Base-by-base conservation (phyloP, 2,888 invertebrate species). In the Geophilus truncorum region DNA sequence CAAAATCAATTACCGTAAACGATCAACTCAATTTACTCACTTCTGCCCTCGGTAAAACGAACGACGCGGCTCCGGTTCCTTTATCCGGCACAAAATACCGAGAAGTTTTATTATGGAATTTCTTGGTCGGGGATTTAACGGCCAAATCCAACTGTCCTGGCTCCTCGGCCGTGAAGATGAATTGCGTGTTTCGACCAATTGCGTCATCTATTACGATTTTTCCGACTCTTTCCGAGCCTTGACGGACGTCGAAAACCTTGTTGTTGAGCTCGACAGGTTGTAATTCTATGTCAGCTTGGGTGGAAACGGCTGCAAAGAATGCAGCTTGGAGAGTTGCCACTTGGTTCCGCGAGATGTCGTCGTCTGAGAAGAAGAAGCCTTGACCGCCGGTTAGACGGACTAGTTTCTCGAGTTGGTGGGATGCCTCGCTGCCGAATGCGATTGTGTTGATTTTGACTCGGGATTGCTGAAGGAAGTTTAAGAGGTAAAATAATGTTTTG, bases 351-450 rank as follows among this genome's bases (percentile, higher is more conserved):
- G 30, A 25, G 6, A 81, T 80, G 51, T 81, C 80, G 15, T 80
- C 80, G 30, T 82, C 82, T n/a, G 82, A 82, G 57, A 80, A 82
- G 70, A 81, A 82, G 76, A 57, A 82, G 5, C 82, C 82, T 3
- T 79, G 45, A 25, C 82, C 82, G 23, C 81, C 82, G 5, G 82
- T 82, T 18, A 80, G 12, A 23, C 80, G 62, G 10, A 82, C 81
- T 15, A 82, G 25, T 6, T 82, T 81, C 51, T 82, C 82, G 15
- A 82, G 30, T 12, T 81, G 80, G 10, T 62, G 78, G 21, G 82
- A 82, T 5, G 82, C 82, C 9, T 79, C 32, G 10, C 32, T 21
- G 4, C 82, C 82, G 45, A 82, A 82, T 18, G 82, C 82, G 1
- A 82, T 51, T 15, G 82, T 82, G 51, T 82, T 81, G 9, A 81